Evolutionary conservation across 2,888 invertebrate genomes (phyloP), one percentile per base, ranked within the genome.

Genomic region (Prionchulus punctatus): DNA sequence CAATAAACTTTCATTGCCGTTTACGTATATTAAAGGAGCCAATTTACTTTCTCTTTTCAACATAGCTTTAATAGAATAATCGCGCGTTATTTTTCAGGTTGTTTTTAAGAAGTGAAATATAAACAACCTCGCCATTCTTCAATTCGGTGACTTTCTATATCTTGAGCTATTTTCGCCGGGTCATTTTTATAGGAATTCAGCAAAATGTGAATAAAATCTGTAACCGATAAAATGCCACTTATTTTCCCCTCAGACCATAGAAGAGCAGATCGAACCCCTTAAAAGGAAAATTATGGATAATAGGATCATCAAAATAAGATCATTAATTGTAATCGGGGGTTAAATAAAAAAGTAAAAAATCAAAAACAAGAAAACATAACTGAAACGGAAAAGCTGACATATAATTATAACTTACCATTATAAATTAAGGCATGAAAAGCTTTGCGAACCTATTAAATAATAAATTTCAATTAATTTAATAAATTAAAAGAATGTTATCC

Each of bases 401-500:
- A n/a, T n/a, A n/a, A n/a, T n/a, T n/a, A 21, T 49, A 18, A 47
- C 36, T 52, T 36, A 61, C 65, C 61, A 79, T 98, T 96, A 75
- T 92, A 90, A 59, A 98, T 92, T 62, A 98, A 81, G 43, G 96
- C 96, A 76, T 90, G 96, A 78, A 98, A 98, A 53, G 98, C 94
- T 75, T 92, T 92, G 78, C 91, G 4, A 28, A 49, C 50, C 50
- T 49, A 28, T n/a, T n/a, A n/a, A n/a, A 36, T 36, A 12, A 18
- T 36, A 23, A 45, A 45, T n/a, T 12, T 45, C 23, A 45, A 45
- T 23, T 45, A 45, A n/a, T 45, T 12, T n/a, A n/a, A 45, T 7
- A 49, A 49, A 7, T 49, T 15, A 15, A 26, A 28, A 30, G 3
- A 4, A 28, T 30, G 50, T 12, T 15, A 23, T 7, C 15, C 4